These are phyloP conservation scores for Euproctis similis DNA, from an alignment of 2,888 invertebrate genomes.

Conservation along the genomic window DNA sequence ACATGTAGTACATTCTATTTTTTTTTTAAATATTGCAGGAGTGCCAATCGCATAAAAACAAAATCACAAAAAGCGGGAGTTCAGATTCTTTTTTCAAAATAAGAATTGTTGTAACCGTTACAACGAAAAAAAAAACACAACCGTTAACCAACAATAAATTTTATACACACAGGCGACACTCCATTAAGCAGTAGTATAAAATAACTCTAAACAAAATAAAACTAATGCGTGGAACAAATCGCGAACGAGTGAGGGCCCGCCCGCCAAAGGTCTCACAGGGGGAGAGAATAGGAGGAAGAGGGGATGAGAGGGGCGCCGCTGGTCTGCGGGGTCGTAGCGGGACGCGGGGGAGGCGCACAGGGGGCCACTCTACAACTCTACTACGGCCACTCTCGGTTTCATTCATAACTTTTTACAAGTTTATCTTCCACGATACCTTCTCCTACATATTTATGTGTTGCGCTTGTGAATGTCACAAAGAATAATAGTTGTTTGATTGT, in stretches of 20 bases:
- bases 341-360: constrained; percentile 25
- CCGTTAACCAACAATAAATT: too few species aligned
- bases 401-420: constrained; percentile 77
- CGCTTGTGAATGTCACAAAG: constrained; percentile 61
- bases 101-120: too few species aligned
- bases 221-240: constrained; percentile 70
- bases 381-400: constrained; percentile 74
- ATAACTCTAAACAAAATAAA: constrained; percentile 65
- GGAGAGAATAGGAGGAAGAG: constrained; percentile 26
- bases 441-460: constrained; percentile 74
- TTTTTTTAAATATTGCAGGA: too few species aligned
- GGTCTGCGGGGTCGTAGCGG: constrained; percentile 13
- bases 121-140: too few species aligned
- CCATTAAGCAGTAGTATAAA: constrained; percentile 43
- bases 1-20: too few species aligned
- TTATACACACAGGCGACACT: constrained; percentile 13
- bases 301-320: constrained; percentile 30
- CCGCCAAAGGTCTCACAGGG: too few species aligned
- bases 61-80: too few species aligned
- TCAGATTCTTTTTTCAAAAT: too few species aligned
- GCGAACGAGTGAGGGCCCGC: constrained; percentile 21
- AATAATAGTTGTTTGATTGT: constrained; percentile 51
- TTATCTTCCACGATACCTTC: constrained; percentile 72
- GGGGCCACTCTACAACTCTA: constrained; percentile 61
- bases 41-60: too few species aligned